Evolutionary conservation across 2,888 invertebrate genomes (phyloP).

Genomic region (Aspidapion aeneum): DNA sequence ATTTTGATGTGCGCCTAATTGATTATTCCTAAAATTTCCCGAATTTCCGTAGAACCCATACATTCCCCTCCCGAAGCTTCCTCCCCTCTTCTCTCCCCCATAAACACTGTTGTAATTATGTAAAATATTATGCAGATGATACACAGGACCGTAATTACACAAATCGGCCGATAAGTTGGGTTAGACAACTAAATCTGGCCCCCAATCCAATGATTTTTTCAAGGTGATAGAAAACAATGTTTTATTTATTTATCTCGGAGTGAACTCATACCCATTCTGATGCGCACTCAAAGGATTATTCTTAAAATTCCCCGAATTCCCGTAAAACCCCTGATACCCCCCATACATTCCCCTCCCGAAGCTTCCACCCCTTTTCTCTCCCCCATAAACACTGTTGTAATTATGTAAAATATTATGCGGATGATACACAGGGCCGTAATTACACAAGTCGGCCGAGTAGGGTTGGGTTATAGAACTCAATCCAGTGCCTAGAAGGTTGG

Average conservation of each 20-base stretch:
- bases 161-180: constrained; percentile 63
- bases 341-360: constrained; percentile 43
- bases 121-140: constrained; percentile 53
- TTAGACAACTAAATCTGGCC: constrained; percentile 45
- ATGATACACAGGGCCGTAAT: constrained; percentile 66
- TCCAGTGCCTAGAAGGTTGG: constrained; percentile 34
- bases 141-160: constrained; percentile 65
- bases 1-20: constrained; percentile 31
- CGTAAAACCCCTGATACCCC: constrained; percentile 42
- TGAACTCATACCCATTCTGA: constrained; percentile 42
- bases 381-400: constrained; percentile 44
- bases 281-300: constrained; percentile 27
- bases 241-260: constrained; percentile 31
- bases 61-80: constrained; percentile 41
- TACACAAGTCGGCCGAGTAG: constrained; percentile 62
- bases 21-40: constrained; percentile 36
- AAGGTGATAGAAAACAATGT: too few species aligned
- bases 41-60: constrained; percentile 43
- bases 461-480: constrained; percentile 55
- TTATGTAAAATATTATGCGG: constrained; percentile 48
- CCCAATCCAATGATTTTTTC: too few species aligned
- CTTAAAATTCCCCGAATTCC: constrained; percentile 38
- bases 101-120: constrained; percentile 47
- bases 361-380: constrained; percentile 41
- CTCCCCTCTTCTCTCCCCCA: constrained; percentile 40